Percentiles rank a stretch among this genome's conserved stretches.
phyloP scores from a whole-genome alignment of 1,140 invertebrate species.

The Tetramorium parvispinum region DNA sequence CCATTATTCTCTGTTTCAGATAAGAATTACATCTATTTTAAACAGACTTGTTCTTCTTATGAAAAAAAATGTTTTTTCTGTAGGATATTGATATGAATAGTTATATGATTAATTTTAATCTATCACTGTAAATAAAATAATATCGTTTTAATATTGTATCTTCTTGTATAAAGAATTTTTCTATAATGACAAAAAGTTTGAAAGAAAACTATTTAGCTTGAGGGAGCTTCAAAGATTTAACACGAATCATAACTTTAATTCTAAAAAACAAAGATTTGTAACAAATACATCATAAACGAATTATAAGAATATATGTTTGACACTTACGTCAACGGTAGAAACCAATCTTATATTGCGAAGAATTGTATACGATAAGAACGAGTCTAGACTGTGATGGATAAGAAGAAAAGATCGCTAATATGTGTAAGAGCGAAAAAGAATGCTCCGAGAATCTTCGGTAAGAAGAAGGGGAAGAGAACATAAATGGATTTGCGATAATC shows the following conservation, averaged over 20 bases:
- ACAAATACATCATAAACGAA: background rate
- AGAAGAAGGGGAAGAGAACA: conserved; percentile 75
- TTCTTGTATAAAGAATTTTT: background rate
- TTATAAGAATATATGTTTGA: conserved; percentile 5
- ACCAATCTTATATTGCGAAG: conserved; percentile 41
- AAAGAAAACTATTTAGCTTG: background rate
- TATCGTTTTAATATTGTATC: background rate
- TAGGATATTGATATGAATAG: background rate
- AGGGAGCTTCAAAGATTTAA: background rate
- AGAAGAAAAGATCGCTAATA: conserved; percentile 56
- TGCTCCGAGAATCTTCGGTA: conserved; percentile 44
- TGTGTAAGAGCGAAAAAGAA: conserved; percentile 62
- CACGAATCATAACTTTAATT: background rate
- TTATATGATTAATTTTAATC: background rate
- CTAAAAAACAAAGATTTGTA: background rate
- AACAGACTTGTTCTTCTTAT: background rate
- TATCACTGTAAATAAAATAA: background rate
- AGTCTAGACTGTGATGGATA: conserved; percentile 43
- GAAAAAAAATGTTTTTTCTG: background rate
- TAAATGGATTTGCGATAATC: conserved; percentile 82
- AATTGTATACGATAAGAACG: conserved; percentile 63
- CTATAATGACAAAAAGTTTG: background rate
- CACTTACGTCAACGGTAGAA: conserved; percentile 13
- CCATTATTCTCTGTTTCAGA: conserved; percentile 10
- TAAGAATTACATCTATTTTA: background rate